These are phyloP conservation scores for Bombus difficillimus DNA, from an alignment of 1,140 invertebrate genomes.

Conservation along the genomic window DNA sequence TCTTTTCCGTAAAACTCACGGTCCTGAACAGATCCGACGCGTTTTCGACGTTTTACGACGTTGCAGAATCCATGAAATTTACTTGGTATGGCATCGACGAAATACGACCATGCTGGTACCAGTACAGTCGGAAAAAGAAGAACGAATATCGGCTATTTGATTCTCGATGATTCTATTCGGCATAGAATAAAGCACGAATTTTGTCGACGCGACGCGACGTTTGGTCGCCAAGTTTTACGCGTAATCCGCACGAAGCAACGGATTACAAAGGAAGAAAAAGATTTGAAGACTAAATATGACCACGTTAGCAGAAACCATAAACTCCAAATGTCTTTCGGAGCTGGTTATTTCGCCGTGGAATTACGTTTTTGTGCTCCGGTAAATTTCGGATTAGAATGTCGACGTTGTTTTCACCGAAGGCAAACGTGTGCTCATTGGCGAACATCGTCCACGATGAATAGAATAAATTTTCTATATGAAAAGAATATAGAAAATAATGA, in stretches of 20 bases:
- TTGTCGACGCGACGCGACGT: not conserved
- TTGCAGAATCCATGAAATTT: not conserved
- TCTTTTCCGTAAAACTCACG: not conserved
- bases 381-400: constrained; percentile 13
- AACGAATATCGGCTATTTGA: not conserved
- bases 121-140: not conserved
- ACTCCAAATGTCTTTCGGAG: not conserved
- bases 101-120: not conserved
- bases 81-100: not conserved
- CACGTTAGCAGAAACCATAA: not conserved
- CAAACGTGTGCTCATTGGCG: not conserved
- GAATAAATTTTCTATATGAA: too few species aligned
- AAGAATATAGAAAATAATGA: too few species aligned
- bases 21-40: not conserved
- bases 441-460: too few species aligned
- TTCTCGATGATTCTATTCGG: not conserved
- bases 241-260: not conserved
- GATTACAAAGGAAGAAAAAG: constrained; percentile 14
- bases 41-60: not conserved
- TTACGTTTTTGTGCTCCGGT: not conserved
- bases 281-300: constrained; percentile 9
- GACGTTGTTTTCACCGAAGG: not conserved
- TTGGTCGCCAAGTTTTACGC: not conserved
- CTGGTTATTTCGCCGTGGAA: not conserved
- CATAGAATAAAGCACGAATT: not conserved